Base-by-base conservation (phyloP, 2,888 invertebrate genomes). In the Helicoverpa assulta region DNA sequence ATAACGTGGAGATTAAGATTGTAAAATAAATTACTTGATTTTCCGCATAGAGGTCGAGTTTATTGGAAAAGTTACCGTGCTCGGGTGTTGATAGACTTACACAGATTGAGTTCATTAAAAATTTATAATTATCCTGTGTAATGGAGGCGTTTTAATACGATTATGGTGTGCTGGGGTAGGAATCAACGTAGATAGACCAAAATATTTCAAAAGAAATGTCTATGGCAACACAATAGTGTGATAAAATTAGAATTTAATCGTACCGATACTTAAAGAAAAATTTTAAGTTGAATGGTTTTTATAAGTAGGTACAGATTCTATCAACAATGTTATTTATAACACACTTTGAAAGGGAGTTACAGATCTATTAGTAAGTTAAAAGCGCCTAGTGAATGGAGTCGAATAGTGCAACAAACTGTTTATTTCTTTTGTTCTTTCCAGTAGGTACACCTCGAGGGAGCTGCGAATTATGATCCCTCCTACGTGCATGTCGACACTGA, bases 71-170 rank as follows among this genome's bases (percentile, higher is more conserved):
- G 78, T 93, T 91, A 83, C 86, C 87, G 82, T 77, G 86, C 82
- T 82, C 84, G 85, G 82, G 84, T 86, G 87, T 86, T 92, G 91
- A 92, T 92, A 91, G 90, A 92, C 90, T 92, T 62, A 89, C 88
- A 88, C 88, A 89, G 91, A 91, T 91, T 90, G 87, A 90, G 88
- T 91, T 91, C 88, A 92, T 93, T 92, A 92, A 92, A 93, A 92
- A 90, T 91, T 91, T 89, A 91, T 85, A 88, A 91, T 88, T 86
- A 87, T 84, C 79, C 73, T 73, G 80, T 73, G 70, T 63, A 65
- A 10, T 52, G 16, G 67, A 79, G 73, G 70, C 57, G 67, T 56
- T 71, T 76, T 75, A 72, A 73, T 72, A 56, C 7, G 21, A 14
- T 0, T 33, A 21, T 40, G 29, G n/a, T n/a, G n/a, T n/a, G 6